These are phyloP conservation scores for Spea multiplicata DNA, from an alignment of 2,113 vertebrate genomes.

Conservation along the genomic window DNA sequence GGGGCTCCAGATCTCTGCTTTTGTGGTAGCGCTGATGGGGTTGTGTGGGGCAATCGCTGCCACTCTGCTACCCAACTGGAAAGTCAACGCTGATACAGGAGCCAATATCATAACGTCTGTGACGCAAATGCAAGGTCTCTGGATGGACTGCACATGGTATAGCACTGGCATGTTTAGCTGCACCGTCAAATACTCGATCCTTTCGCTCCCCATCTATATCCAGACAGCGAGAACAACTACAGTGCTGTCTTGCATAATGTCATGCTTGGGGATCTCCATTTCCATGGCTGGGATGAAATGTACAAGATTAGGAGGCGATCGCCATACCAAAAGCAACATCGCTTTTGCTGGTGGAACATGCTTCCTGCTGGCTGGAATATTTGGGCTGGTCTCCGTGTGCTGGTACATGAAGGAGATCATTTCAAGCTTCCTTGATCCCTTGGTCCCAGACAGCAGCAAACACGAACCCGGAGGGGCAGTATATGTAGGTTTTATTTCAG, in stretches of 20 bases:
- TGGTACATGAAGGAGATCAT: constrained; percentile 94
- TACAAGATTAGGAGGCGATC: constrained; percentile 80
- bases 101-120: constrained; percentile 88
- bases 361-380: constrained; percentile 78
- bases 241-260: constrained; percentile 87
- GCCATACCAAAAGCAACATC: constrained; percentile 75
- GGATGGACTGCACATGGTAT: constrained; percentile 98
- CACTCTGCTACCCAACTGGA: constrained; percentile 92
- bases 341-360: constrained; percentile 82
- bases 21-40: constrained; percentile 81
- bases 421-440: constrained; percentile 81
- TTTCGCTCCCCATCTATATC: constrained; percentile 84
- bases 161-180: constrained; percentile 98
- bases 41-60: constrained; percentile 80
- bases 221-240: constrained; percentile 88
- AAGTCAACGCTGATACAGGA: constrained; percentile 82
- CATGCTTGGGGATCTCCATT: constrained; percentile 82
- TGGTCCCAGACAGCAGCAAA: constrained; percentile 84
- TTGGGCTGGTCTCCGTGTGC: constrained; percentile 82
- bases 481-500: constrained; percentile 87
- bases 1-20: constrained; percentile 88
- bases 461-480: constrained; percentile 88
- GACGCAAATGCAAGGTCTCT: constrained; percentile 89
- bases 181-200: constrained; percentile 80
- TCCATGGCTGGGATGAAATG: constrained; percentile 87